Conservation (phyloP, 1,140 invertebrate species). For the Agraylea sexmaculata region DNA sequence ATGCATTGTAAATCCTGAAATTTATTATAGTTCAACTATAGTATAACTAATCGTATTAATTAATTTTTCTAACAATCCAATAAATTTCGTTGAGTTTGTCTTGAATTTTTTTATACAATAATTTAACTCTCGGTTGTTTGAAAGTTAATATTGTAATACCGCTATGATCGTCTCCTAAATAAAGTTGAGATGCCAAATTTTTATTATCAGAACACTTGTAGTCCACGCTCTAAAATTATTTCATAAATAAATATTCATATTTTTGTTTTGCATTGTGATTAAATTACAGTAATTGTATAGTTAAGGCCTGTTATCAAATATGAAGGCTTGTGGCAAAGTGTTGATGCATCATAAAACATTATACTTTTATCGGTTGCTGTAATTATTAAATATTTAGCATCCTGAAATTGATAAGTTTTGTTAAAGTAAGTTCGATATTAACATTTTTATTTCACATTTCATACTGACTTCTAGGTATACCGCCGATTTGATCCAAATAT, state of each 20-base stretch:
- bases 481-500: slow-evolving; percentile 38
- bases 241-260: slow-evolving; percentile 1
- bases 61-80: slow-evolving; percentile 32
- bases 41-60: too few relatives aligned
- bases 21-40: slow-evolving; percentile 4
- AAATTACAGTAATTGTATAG: slow-evolving; percentile 25
- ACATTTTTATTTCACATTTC: background rate
- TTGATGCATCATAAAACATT: slow-evolving; percentile 34
- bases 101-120: slow-evolving; percentile 32
- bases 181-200: slow-evolving; percentile 24
- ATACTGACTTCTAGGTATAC: slow-evolving; percentile 19
- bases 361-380: slow-evolving; percentile 34
- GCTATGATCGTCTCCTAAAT: slow-evolving; percentile 34
- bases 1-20: slow-evolving; percentile 29
- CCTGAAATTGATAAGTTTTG: slow-evolving; percentile 20
- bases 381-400: slow-evolving; percentile 32
- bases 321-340: slow-evolving; percentile 31
- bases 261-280: slow-evolving; percentile 8
- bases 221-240: slow-evolving; percentile 23
- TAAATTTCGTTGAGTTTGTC: slow-evolving; percentile 34
- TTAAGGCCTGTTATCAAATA: slow-evolving; percentile 32
- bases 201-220: slow-evolving; percentile 22
- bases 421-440: background rate
- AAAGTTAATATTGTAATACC: slow-evolving; percentile 30
- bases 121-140: slow-evolving; percentile 27